These are phyloP conservation scores for Microcaecilia unicolor DNA, from an alignment of 2,797 vertebrate genomes.

Conservation along the genomic window DNA sequence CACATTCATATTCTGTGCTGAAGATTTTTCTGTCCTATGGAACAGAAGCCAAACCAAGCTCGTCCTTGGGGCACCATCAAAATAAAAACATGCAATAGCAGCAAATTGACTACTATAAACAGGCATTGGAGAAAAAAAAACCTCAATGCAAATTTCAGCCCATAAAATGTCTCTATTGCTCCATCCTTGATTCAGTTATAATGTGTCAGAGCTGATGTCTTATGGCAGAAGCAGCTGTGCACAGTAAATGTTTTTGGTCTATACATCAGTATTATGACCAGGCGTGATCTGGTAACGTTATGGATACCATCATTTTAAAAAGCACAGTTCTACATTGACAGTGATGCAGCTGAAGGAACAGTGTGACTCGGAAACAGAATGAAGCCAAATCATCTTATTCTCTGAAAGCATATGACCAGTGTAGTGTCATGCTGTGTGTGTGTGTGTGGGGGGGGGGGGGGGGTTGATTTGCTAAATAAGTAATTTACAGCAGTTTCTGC, in stretches of 20 bases:
- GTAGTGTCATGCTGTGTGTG: no score
- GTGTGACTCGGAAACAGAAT: no score
- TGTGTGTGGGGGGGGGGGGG: no score
- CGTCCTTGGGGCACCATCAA: background rate
- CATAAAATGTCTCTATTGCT: background rate
- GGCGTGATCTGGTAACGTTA: background rate
- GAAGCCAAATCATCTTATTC: no score
- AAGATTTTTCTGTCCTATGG: no score
- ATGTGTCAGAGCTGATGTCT: background rate
- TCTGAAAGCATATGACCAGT: no score
- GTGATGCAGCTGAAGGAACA: no score
- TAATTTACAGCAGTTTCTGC: no score
- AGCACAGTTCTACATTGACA: background rate
- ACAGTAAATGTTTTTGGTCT: background rate
- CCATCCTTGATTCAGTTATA: background rate
- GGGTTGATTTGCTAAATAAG: no score
- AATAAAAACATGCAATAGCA: background rate
- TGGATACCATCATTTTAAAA: background rate
- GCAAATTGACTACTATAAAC: background rate
- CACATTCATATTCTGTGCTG: no score
- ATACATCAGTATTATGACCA: background rate
- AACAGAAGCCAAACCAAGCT: no score
- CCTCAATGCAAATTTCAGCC: background rate
- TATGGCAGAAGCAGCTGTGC: background rate
- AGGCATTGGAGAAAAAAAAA: background rate